phyloP scores from a whole-genome alignment of 1,140 invertebrate species.

The Conopomorpha cramerella region DNA sequence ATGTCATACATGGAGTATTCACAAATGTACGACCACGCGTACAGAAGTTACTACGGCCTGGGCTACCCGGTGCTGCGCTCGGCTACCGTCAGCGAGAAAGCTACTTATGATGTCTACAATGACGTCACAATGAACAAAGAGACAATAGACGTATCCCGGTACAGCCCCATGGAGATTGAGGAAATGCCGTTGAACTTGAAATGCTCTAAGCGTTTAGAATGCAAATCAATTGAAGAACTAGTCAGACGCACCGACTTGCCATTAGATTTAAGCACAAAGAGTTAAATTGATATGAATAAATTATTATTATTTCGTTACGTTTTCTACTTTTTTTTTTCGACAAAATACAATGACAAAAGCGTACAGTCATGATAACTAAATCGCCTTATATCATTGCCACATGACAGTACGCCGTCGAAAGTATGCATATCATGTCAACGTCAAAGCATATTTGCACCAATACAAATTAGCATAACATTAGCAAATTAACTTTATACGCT shows the following conservation, averaged over 20 bases:
- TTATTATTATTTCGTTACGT: too few species aligned
- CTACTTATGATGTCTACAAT: constrained; percentile 23
- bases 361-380: too few species aligned
- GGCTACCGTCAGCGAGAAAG: constrained; percentile 24
- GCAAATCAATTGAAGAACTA: constrained; percentile 31
- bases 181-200: constrained; percentile 45
- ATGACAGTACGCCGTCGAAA: too few species aligned
- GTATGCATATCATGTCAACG: too few species aligned
- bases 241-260: constrained; percentile 41
- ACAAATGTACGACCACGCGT: constrained; percentile 42
- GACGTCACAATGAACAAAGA: constrained; percentile 13
- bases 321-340: too few species aligned
- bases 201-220: constrained; percentile 30
- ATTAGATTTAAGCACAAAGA: constrained; percentile 55
- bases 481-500: too few species aligned
- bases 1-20: constrained; percentile 43
- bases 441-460: too few species aligned
- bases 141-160: constrained; percentile 7
- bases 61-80: constrained; percentile 22
- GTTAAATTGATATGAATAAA: too few species aligned
- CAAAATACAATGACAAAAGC: too few species aligned
- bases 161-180: constrained; percentile 11
- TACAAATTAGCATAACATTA: too few species aligned
- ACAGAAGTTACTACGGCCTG: constrained; percentile 31
- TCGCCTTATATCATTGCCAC: too few species aligned